Conservation (phyloP, 2,113 vertebrate genomes). For the Salvelinus namaycush region DNA sequence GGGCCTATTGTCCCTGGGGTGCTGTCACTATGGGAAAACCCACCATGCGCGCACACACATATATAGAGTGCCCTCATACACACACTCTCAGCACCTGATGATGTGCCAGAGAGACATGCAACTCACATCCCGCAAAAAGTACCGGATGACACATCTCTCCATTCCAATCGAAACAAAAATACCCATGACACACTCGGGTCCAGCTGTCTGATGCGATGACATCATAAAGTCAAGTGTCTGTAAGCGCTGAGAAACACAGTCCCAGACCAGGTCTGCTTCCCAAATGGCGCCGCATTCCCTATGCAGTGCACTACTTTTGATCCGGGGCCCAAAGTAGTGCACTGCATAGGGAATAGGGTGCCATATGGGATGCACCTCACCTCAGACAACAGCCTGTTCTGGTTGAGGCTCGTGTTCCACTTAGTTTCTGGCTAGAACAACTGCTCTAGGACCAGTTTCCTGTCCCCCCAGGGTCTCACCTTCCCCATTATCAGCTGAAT, state of each 20-base stretch:
- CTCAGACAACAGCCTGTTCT: too few relatives aligned
- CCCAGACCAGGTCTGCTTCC: too few relatives aligned
- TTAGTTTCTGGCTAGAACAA: too few relatives aligned
- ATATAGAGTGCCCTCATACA: neutral
- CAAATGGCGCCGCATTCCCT: too few relatives aligned
- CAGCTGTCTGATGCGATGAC: constrained; percentile 58
- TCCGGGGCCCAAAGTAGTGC: too few relatives aligned
- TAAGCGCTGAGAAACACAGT: constrained; percentile 53
- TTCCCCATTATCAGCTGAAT: neutral
- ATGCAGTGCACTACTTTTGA: too few relatives aligned
- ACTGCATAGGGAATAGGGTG: too few relatives aligned
- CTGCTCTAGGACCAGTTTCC: too few relatives aligned
- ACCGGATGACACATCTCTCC: constrained; percentile 51
- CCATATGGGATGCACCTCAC: too few relatives aligned
- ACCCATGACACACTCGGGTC: constrained; percentile 64
- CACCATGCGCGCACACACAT: constrained; percentile 12
- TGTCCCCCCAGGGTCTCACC: too few relatives aligned
- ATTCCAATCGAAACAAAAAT: constrained; percentile 51
- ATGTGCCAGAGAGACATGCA: constrained; percentile 21
- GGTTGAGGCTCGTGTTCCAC: too few relatives aligned
- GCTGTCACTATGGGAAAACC: constrained; percentile 24
- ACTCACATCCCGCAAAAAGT: constrained; percentile 49
- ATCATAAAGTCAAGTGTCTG: constrained; percentile 57
- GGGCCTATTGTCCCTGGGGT: constrained; percentile 17
- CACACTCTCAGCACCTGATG: neutral